Base-by-base conservation (phyloP, 1,140 invertebrate species). In the Bicyclus anynana region DNA sequence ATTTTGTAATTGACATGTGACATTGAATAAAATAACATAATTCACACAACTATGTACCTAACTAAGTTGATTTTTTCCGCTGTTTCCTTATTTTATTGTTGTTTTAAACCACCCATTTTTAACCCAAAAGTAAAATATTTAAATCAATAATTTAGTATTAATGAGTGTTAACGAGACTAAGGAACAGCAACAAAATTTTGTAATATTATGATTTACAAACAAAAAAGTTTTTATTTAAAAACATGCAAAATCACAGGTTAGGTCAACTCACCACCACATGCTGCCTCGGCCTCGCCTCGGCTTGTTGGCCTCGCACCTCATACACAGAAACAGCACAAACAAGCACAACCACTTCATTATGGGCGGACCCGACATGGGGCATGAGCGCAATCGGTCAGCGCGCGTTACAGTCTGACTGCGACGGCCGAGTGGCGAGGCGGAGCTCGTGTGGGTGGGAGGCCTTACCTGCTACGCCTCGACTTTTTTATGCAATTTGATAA, bases 261-360 rank as follows among this genome's bases (percentile, higher is more conserved):
- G 21, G 52, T 9, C 26, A n/a, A 74, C 87, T 89, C 50, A 89
- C 88, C 88, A 89, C 88, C 89, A 90, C 87, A 89, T 89, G 53
- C 87, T 88, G 59, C 89, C 87, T 59, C 80, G 80, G 66, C 83
- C 85, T 74, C 83, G 81, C 69, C 81, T 71, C 37, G 78, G 81
- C 67, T 87, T 87, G 65, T 73, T 78, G 54, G 68, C 79, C 27
- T 82, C 79, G 72, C 81, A 88, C 71, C 78, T 71, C 64, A 82
- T 72, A 80, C 87, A 83, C 79, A 84, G 59, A 79, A 85, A 71
- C 58, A 87, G 59, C 77, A 87, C 81, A 70, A 87, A 67, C 63
- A 89, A 65, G 72, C 83, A 89, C 84, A 84, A 66, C 76, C 86
- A 90, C 82, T 86, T 82, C 87, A 89, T 89, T 69, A 83, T 77